These are phyloP conservation scores for Atherinomorus stipes DNA, from an alignment of 2,113 vertebrate genomes.

Conservation along the genomic window DNA sequence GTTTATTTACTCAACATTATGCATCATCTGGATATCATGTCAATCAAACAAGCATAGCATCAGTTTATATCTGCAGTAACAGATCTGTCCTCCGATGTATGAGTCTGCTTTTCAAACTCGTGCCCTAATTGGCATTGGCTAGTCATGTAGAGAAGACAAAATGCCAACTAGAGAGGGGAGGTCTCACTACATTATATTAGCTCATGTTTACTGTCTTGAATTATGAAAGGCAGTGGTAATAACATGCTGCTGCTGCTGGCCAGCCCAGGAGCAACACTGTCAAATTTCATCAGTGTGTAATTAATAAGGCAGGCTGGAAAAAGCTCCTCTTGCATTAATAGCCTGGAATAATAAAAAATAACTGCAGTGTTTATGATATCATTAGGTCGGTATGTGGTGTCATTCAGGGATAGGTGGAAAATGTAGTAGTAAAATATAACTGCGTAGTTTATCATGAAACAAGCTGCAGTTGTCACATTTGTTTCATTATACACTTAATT, in stretches of 20 bases:
- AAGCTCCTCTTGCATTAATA: constrained; percentile 60
- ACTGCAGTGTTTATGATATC: constrained; percentile 71
- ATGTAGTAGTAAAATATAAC: constrained; percentile 72
- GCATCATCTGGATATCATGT: neutral
- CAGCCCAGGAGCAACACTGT: constrained; percentile 51
- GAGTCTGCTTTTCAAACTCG: constrained; percentile 22
- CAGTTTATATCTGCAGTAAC: constrained; percentile 19
- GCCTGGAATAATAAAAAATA: constrained; percentile 33
- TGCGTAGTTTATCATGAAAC: constrained; percentile 53
- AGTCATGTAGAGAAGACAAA: constrained; percentile 49
- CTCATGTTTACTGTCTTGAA: constrained; percentile 59
- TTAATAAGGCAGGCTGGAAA: constrained; percentile 71
- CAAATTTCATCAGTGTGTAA: constrained; percentile 69
- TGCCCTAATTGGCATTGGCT: constrained; percentile 35
- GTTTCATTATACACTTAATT: constrained; percentile 52
- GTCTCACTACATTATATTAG: constrained; percentile 49
- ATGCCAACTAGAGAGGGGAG: constrained; percentile 45
- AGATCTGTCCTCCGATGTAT: constrained; percentile 8
- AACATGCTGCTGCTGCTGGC: constrained; percentile 41
- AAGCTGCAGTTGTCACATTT: constrained; percentile 60
- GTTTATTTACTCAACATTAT: constrained; percentile 18
- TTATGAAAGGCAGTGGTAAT: constrained; percentile 67
- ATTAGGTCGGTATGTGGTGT: constrained; percentile 69
- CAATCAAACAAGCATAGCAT: constrained; percentile 23
- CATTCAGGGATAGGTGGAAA: constrained; percentile 68